Conservation (phyloP, 2,797 vertebrate genomes). For the Semaprochilodus insignis region DNA sequence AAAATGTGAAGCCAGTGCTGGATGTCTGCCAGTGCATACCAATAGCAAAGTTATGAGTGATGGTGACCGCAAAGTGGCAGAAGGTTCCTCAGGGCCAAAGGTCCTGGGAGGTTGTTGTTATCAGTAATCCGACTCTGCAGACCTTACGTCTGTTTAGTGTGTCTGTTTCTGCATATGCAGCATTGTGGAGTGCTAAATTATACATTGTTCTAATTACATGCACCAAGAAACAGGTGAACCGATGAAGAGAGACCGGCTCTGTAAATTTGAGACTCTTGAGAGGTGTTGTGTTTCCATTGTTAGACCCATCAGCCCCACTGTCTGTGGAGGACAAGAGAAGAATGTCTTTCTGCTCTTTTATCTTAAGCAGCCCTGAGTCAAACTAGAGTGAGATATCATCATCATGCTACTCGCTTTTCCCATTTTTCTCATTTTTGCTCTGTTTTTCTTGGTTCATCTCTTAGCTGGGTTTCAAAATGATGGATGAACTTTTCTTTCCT, state of each 20-base stretch:
- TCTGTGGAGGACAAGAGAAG: neutral
- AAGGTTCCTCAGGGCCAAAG: neutral
- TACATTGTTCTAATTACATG: slow-evolving; percentile 51
- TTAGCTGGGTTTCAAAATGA: neutral
- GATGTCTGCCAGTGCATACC: too few relatives aligned
- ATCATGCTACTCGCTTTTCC: neutral
- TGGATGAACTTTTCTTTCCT: neutral
- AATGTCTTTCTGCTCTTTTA: neutral
- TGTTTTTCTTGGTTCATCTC: neutral
- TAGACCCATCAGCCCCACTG: slow-evolving; percentile 6
- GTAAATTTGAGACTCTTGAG: slow-evolving; percentile 16
- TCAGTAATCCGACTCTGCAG: slow-evolving; percentile 39
- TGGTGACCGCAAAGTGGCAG: neutral
- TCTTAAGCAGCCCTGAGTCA: neutral
- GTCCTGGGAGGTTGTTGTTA: slow-evolving; percentile 14
- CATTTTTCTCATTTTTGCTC: neutral
- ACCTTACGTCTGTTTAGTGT: neutral
- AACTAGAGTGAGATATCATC: neutral
- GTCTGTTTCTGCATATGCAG: neutral
- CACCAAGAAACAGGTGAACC: slow-evolving; percentile 26
- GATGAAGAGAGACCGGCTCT: slow-evolving; percentile 9
- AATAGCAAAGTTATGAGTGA: slow-evolving; percentile 5
- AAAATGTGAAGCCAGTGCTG: neutral
- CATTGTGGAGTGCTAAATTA: slow-evolving; percentile 49
- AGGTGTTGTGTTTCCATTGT: slow-evolving; percentile 7